Conservation (phyloP, 30 jellyfish, hydroid and myxozoan species). For the Aurelia coerulea region DNA sequence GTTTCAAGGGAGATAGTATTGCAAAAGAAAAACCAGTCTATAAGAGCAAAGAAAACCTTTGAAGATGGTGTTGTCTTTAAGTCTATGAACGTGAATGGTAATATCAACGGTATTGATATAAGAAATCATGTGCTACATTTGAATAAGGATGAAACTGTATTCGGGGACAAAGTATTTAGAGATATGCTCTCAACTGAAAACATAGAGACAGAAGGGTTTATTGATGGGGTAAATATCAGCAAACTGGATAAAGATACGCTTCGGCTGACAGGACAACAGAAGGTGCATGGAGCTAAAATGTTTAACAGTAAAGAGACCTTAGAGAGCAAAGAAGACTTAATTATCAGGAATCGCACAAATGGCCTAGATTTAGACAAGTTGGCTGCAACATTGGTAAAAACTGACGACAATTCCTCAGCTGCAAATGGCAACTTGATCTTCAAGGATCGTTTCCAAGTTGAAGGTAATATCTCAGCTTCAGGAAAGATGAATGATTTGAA, state of each 20-base stretch:
- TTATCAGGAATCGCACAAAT: conserved; percentile 19
- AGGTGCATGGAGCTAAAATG: conserved; percentile 34
- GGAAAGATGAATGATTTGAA: conserved; percentile 40
- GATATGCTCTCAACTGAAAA: neutral
- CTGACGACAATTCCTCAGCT: neutral
- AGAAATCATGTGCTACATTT: conserved; percentile 39
- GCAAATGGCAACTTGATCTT: conserved; percentile 19
- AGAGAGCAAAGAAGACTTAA: conserved; percentile 6
- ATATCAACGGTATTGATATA: conserved; percentile 60
- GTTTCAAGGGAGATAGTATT: conserved; percentile 49
- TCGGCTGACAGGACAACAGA: conserved; percentile 41
- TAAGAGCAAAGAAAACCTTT: conserved; percentile 45
- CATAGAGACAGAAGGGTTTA: neutral
- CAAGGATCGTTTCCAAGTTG: conserved; percentile 13
- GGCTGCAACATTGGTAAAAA: conserved; percentile 1
- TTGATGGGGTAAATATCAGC: conserved; percentile 63
- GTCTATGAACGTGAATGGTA: conserved; percentile 28
- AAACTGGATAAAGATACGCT: conserved; percentile 43
- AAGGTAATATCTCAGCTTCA: conserved; percentile 36
- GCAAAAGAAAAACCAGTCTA: conserved; percentile 20
- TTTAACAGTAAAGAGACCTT: conserved; percentile 5
- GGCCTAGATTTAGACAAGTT: conserved; percentile 40
- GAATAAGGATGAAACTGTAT: conserved; percentile 30
- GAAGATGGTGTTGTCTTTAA: conserved; percentile 12
- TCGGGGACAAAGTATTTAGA: neutral